These are phyloP conservation scores for Lymantria monacha DNA, from an alignment of 2,888 invertebrate species.

Conservation along the genomic window DNA sequence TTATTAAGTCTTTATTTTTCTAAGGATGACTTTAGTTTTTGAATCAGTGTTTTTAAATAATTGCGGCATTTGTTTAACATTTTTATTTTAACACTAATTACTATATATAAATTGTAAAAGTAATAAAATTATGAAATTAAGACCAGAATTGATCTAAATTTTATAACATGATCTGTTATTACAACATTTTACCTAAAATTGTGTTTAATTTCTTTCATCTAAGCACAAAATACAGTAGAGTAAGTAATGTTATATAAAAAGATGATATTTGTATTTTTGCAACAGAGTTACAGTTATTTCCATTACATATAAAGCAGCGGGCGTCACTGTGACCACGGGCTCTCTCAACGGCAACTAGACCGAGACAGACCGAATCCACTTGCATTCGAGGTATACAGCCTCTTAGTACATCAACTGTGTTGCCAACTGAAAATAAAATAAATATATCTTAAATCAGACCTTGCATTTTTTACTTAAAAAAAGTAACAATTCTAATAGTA, in stretches of 20 bases:
- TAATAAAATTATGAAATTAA: no score
- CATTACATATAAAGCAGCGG: conserved; percentile 64
- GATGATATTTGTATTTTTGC: conserved; percentile 25
- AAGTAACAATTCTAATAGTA: no score
- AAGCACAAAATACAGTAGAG: conserved; percentile 49
- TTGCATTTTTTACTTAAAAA: no score
- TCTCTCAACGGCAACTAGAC: conserved; percentile 63
- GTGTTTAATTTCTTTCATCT: conserved; percentile 40
- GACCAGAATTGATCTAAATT: no score
- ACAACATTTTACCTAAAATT: conserved; percentile 17
- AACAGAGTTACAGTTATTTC: conserved; percentile 67
- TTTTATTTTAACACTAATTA: no score
- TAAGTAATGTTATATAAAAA: conserved; percentile 26
- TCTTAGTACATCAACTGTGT: conserved; percentile 67
- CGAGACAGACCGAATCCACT: conserved; percentile 69
- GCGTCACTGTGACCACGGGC: conserved; percentile 74
- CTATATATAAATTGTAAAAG: no score
- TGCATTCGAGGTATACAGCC: conserved; percentile 69
- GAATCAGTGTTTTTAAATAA: no score
- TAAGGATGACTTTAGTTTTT: no score
- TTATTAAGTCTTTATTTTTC: no score
- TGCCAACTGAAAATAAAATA: conserved; percentile 59
- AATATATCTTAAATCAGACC: neutral
- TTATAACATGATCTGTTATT: neutral
- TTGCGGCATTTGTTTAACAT: no score